Conservation (phyloP, 1,140 invertebrate genomes). For the Mycetomoellerius zeteki region DNA sequence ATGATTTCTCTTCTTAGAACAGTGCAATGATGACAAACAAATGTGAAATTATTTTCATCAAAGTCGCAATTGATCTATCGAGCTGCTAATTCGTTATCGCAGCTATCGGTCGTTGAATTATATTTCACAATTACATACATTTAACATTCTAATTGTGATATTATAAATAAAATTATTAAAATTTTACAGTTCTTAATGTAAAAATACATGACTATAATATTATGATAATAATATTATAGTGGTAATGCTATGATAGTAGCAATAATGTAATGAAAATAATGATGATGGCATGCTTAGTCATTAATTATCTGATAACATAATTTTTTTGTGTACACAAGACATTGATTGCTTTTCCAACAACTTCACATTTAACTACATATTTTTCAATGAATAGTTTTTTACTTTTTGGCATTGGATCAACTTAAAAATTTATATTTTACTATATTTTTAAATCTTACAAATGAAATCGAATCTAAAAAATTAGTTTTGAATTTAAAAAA, state of each 20-base stretch:
- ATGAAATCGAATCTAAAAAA: background rate
- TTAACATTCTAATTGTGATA: background rate
- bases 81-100: constrained; percentile 3
- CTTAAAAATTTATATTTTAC: background rate
- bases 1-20: constrained; percentile 1
- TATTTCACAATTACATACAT: background rate
- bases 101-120: background rate
- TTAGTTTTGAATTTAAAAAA: background rate
- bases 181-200: background rate
- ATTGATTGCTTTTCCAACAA: background rate
- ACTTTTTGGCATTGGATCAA: background rate
- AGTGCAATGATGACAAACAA: background rate
- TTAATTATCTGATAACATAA: background rate
- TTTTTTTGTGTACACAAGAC: background rate
- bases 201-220: too few relatives aligned
- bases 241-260: too few relatives aligned
- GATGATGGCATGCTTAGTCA: background rate
- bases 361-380: background rate
- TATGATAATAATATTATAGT: too few relatives aligned
- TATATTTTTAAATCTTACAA: background rate
- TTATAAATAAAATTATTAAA: background rate
- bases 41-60: background rate
- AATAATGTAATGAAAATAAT: background rate
- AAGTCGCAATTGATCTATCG: background rate
- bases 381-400: background rate